Base-by-base conservation (phyloP, 2,888 invertebrate genomes). In the Eretmocerus hayati region DNA sequence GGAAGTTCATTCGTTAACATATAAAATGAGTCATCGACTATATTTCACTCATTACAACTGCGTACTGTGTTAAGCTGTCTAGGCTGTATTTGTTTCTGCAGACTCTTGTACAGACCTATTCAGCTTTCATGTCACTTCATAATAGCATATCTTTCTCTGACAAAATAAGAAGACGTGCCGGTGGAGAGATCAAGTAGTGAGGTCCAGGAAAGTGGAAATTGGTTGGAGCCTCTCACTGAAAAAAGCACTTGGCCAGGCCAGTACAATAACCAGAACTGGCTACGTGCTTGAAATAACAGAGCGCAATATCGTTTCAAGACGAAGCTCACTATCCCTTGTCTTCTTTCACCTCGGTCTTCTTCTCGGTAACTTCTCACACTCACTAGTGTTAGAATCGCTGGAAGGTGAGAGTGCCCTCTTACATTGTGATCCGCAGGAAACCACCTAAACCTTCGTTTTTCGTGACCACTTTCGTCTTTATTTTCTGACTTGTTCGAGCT, bases 241-340 rank as follows among this genome's bases (percentile, higher is more conserved):
- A 65, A 64, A 65, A 65, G 62, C 61, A 68, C 66, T 66, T 67
- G 66, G 60, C 63, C 61, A 65, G 60, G 59, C 51, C 61, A 63
- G 65, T 65, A 67, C 69, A 67, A 68, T 69, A 67, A 67, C 65
- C 61, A 60, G 62, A 63, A 62, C 62, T 62, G 61, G 62, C 66
- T 69, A 69, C 68, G 69, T 67, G 69, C 64, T 62, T 61, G 63
- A 65, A 68, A 68, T 68, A 67, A 67, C 53, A 53, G 58, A 58
- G 36, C 4, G 11, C 40, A 11, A 23, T 35, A 15, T 6, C 32
- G 21, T 21, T 19, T 18, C n/a, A n/a, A 5, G 33, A 33, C n/a
- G 33, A 6, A 16, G 15, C 19, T 22, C 35, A 16, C 42, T 21
- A 11, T 9, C 42, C 6, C 4, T 32, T 20, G 36, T 13, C 30